Percentiles rank a stretch among this genome's conserved stretches.
Conservation (phyloP, 2,797 vertebrate genomes). For the Thripadectes ignobilis region DNA sequence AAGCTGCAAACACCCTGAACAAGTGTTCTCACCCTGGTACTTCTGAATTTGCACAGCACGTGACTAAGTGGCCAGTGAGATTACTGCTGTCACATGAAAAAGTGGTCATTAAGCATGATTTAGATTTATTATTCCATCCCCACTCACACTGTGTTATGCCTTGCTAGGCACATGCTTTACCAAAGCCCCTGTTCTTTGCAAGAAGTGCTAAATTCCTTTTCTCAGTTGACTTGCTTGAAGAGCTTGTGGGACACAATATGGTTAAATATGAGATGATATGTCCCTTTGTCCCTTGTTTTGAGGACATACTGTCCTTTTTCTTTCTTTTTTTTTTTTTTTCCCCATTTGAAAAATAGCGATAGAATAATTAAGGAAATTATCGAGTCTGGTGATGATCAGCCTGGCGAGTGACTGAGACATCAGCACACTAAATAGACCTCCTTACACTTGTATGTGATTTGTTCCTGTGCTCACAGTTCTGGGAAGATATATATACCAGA, state of each 20-base stretch:
- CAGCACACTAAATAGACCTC: background rate
- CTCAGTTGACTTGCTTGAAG: background rate
- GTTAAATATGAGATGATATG: background rate
- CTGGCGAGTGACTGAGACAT: background rate
- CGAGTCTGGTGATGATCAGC: background rate
- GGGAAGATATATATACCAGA: rapidly evolving
- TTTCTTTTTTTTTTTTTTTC: background rate
- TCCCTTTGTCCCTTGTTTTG: background rate
- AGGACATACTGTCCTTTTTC: background rate
- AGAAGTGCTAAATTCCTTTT: background rate
- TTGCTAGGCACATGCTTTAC: background rate
- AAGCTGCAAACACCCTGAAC: background rate
- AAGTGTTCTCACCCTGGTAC: background rate
- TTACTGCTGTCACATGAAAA: background rate
- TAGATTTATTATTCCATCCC: background rate
- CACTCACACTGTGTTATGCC: background rate
- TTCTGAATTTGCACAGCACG: background rate
- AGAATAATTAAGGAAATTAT: background rate
- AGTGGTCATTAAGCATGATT: background rate
- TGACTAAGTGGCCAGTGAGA: background rate
- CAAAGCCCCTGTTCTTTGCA: background rate
- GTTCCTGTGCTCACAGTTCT: background rate
- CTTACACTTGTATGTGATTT: conserved; percentile 11
- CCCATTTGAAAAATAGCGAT: background rate
- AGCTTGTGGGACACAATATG: background rate